Base-by-base conservation (phyloP, 2,797 vertebrate species). In the Sebastes itinus region DNA sequence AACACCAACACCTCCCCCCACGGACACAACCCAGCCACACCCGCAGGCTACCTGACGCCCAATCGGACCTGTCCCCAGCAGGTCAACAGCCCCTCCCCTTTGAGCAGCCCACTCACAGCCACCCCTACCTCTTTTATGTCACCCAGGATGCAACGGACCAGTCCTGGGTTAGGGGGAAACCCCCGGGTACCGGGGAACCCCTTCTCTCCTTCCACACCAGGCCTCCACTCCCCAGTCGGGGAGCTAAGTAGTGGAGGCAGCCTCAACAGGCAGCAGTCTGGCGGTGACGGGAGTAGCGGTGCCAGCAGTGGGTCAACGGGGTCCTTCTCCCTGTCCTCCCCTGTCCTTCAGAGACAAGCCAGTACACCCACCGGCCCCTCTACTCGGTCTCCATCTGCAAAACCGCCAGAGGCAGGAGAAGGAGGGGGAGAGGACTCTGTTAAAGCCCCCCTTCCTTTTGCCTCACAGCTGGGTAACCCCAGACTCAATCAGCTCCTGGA, bases 51-150 rank as follows among this genome's bases (percentile, higher is more conserved):
- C 88, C 94, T 96, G 80, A 95, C 97, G 46, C 96, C 97, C 88
- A 96, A 89, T 90, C 97, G 96, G 88, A 95, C 97, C 32, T 96
- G 96, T 55, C 90, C 95, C 86, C 97, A 96, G 86, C 96, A 96
- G 91, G 92, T 93, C 87, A 94, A 82, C 87, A 94, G 94, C 80
- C 94, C 94, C 59, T 97, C 98, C 69, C 95, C 97, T 76, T 89
- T 98, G 94, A 96, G 95, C 87, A 97, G 97, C 84, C 96, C 98
- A 74, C 90, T 92, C 83, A 96, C 96, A 90, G 95, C 97, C 56
- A 91, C 97, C 92, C 95, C 97, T 82, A 95, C 97, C 77, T 98
- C 97, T 73, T 98, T 99, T 92, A 96, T 97, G 95, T 97, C 97
- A 7, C 97, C 97, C 14, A 95, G 97, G 93, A 96, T 96, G 91